A percentile compares a stretch with the other conserved stretches of the same genome.
phyloP scores from a whole-genome alignment of 2,113 vertebrate genomes.

The Oplegnathus fasciatus region DNA sequence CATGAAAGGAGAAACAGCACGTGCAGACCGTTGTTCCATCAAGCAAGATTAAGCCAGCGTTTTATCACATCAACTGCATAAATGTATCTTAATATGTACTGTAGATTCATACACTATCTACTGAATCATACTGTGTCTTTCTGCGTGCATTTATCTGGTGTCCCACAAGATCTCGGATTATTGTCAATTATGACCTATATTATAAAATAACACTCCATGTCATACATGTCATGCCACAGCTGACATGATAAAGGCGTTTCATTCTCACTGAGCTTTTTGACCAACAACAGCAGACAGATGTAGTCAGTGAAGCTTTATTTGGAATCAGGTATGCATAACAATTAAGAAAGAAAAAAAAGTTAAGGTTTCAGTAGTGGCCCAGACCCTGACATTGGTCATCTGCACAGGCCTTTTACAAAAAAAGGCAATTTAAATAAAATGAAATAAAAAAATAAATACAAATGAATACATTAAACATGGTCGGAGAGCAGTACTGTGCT shows the following conservation, averaged over 20 bases:
- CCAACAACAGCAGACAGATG: slow-evolving; percentile 10
- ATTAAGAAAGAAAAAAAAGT: slow-evolving; percentile 5
- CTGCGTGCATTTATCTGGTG: not conserved
- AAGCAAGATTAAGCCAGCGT: slow-evolving; percentile 64
- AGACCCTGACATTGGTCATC: not conserved
- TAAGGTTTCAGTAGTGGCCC: slow-evolving; percentile 17
- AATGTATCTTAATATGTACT: slow-evolving; percentile 35
- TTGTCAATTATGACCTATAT: not conserved
- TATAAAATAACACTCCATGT: not conserved
- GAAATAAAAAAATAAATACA: not conserved
- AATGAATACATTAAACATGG: not conserved
- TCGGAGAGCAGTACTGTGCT: slow-evolving; percentile 34
- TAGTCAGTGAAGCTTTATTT: slow-evolving; percentile 66
- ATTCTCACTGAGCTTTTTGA: not conserved
- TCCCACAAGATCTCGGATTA: not conserved
- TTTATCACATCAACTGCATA: slow-evolving; percentile 36
- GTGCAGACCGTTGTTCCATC: slow-evolving; percentile 64
- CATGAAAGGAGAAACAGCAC: slow-evolving; percentile 72
- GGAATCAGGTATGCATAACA: slow-evolving; percentile 48
- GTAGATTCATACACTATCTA: not conserved
- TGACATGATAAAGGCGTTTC: not conserved
- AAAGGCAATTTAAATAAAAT: not conserved
- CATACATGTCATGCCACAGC: not conserved
- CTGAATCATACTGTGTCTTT: not conserved
- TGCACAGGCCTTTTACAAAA: slow-evolving; percentile 26